Evolutionary conservation across 2,888 invertebrate species (phyloP).

Genomic region (Geophilus truncorum): DNA sequence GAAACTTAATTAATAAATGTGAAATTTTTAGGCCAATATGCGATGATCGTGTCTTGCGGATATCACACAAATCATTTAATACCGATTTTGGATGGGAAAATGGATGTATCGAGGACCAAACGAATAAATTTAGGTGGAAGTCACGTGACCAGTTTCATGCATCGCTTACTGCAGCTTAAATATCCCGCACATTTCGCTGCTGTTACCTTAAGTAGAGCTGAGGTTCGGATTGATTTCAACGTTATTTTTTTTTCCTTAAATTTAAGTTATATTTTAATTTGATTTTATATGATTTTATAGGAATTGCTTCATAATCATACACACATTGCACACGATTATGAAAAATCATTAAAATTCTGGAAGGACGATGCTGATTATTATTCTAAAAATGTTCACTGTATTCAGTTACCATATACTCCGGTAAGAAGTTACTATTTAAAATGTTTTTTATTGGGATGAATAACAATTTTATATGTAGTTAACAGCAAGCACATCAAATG

Average conservation of each 20-base stretch:
- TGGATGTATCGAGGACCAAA: slow-evolving; percentile 65
- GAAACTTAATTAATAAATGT: not conserved
- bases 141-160: slow-evolving; percentile 77
- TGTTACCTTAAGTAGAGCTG: slow-evolving; percentile 77
- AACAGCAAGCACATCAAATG: slow-evolving; percentile 43
- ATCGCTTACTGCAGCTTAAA: slow-evolving; percentile 81
- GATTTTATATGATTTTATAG: slow-evolving; percentile 46
- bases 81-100: slow-evolving; percentile 68
- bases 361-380: slow-evolving; percentile 63
- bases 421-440: slow-evolving; percentile 38
- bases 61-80: slow-evolving; percentile 84
- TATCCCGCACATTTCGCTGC: slow-evolving; percentile 87
- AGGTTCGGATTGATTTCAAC: slow-evolving; percentile 49
- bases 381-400: slow-evolving; percentile 71
- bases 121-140: slow-evolving; percentile 83
- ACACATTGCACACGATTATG: slow-evolving; percentile 70
- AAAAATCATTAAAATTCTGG: slow-evolving; percentile 74
- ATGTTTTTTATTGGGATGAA: not conserved
- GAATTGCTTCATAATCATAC: slow-evolving; percentile 78
- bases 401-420: slow-evolving; percentile 74
- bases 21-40: slow-evolving; percentile 49
- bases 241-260: not conserved
- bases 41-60: slow-evolving; percentile 75
- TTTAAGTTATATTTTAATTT: not conserved
- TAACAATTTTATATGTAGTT: slow-evolving; percentile 33